Base-by-base conservation (phyloP, 2,797 vertebrate species). In the Helostoma temminkii region DNA sequence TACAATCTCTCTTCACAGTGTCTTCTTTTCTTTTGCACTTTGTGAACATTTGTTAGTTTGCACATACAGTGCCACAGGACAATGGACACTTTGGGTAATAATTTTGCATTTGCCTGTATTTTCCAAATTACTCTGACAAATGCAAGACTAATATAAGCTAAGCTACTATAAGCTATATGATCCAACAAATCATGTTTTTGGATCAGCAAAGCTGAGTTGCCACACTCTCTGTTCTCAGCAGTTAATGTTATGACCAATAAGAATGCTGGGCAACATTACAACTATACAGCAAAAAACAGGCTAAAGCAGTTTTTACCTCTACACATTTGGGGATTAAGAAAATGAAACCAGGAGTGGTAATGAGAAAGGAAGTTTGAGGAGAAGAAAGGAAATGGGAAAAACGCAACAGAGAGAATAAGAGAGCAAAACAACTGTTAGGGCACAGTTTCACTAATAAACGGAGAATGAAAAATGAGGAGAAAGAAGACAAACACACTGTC, bases 341-440 rank as follows among this genome's bases (percentile, higher is more conserved):
- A 19, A 42, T 19, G n/a, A 42, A 42, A 42, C 1, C 18, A 2
- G 9, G 18, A 42, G 41, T 42, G 41, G 18, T 19, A 41, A 42
- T 42, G n/a, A 42, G 41, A 19, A n/a, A 19, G 41, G 12, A 36
- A 37, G 53, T 18, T 16, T 19, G 41, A 66, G 46, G 37, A 56
- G 19, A 45, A 57, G 39, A 25, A 25, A 9, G 32, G 11, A 21
- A 19, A 5, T 14, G 37, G 11, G 10, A 34, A 34, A 19, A 18
- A 6, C n/a, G 18, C 10, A 22, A 39, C 10, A 30, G 24, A 56
- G 11, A 43, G 45, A 36, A 21, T 1, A 2, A 14, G 18, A 15
- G n/a, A 63, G 59, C 9, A 4, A 26, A 78, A 61, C 60, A 78
- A 66, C 66, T 71, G 73, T 49, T 21, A 1, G 47, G 69, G 36